These are phyloP conservation scores for Calliopsis andreniformis DNA, from an alignment of 1,140 invertebrate genomes.

Conservation along the genomic window DNA sequence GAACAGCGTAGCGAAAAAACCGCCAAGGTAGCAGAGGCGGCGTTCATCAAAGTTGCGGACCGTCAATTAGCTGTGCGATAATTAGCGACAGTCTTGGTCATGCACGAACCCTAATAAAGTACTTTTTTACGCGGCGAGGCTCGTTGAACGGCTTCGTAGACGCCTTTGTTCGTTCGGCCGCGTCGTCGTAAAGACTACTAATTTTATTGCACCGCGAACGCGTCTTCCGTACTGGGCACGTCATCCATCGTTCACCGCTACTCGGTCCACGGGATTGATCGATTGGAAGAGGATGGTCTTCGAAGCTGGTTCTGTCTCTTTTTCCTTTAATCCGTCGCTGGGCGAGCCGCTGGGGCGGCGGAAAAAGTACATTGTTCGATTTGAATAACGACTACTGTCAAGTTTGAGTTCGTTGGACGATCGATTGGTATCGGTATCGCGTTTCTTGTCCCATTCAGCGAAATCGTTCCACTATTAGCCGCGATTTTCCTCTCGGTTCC, in stretches of 20 bases:
- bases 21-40: not conserved
- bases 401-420: constrained; percentile 23
- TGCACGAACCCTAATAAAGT: constrained; percentile 23
- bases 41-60: constrained; percentile 25
- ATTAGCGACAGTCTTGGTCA: constrained; percentile 21
- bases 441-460: constrained; percentile 47
- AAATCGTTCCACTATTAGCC: constrained; percentile 41
- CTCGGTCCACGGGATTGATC: constrained; percentile 54
- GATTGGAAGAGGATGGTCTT: constrained; percentile 51
- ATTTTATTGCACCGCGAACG: constrained; percentile 71
- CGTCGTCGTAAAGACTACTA: constrained; percentile 51
- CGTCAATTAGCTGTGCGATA: constrained; percentile 42
- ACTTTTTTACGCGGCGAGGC: constrained; percentile 14
- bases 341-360: not conserved
- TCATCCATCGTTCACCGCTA: constrained; percentile 53
- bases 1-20: not conserved
- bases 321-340: constrained; percentile 49
- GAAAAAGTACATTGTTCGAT: constrained; percentile 44
- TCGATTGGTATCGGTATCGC: constrained; percentile 57
- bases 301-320: constrained; percentile 49
- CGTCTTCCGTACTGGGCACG: constrained; percentile 50
- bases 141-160: constrained; percentile 19
- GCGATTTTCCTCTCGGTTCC: constrained; percentile 53
- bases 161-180: constrained; percentile 30
- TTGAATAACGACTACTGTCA: constrained; percentile 50